Base-by-base conservation (phyloP, 2,797 vertebrate species). In the Bryconaethiops microstoma region DNA sequence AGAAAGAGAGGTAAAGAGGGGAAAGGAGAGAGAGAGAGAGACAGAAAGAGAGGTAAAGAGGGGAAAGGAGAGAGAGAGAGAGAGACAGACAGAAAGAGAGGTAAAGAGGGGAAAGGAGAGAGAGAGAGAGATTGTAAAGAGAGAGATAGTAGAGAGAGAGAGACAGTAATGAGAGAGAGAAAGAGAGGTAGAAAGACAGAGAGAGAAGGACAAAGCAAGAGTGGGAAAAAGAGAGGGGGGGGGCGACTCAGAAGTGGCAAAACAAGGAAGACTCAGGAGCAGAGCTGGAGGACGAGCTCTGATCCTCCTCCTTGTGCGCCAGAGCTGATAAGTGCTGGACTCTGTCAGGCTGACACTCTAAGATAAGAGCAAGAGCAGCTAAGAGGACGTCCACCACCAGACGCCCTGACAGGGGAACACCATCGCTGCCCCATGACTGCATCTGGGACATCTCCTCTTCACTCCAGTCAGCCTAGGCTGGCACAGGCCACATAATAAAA, bases 281-380 rank as follows among this genome's bases (percentile, higher is more conserved):
- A 9, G 10, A 4, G 4, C 19, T 21, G n/a, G 39, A 42, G 65
- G 65, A 21, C 10, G 9, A 21, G 67, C 19, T 67, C 35, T 17
- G 16, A 9, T n/a, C 16, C 35, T 67, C 35, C 8, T 6, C 40
- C 68, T 25, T 7, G 45, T 8, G 13, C n/a, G 13, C 68, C 2
- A 7, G 17, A 29, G 68, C 45, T 52, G 68, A 71, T 71, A 52
- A 50, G 68, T 6, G 21, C 21, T 4, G 25, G 48, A 71, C 48
- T 52, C 21, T 69, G 67, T 50, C 40, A 25, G 14, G n/a, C 25
- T 64, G 62, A 64, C 62, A 64, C 62, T 16, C 3, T 7, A 16
- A 40, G 63, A 65, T 65, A 65, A 65, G 63, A 65, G 63, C 63
- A 65, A 65, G 9, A 65, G 29, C 62, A 64, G 63, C 21, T 52